Conservation (phyloP, 2,888 invertebrate species). For the Lasioglossum leucozonium region DNA sequence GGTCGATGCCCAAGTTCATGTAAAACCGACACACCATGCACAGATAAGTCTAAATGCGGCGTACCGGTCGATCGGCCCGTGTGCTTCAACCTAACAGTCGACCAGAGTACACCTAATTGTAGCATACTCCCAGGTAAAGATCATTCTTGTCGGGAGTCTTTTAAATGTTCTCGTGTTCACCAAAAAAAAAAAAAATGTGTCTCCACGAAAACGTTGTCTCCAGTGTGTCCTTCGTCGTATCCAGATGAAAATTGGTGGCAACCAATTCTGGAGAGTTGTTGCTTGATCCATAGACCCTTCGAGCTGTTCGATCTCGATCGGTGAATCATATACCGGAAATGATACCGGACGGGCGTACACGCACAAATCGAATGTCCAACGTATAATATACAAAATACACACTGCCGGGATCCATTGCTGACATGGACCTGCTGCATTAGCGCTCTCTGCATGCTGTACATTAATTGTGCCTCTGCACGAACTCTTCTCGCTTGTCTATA, state of each 20-base stretch:
- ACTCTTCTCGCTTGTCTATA: conserved; percentile 58
- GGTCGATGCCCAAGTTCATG: conserved; percentile 86
- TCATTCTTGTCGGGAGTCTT: conserved; percentile 67
- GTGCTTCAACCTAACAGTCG: conserved; percentile 88
- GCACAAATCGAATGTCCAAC: conserved; percentile 12
- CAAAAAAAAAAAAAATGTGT: conserved; percentile 42
- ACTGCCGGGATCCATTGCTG: conserved; percentile 54
- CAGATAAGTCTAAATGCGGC: conserved; percentile 90
- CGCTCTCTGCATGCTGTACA: conserved; percentile 68
- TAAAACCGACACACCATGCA: conserved; percentile 86
- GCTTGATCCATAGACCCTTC: conserved; percentile 41
- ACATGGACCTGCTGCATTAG: conserved; percentile 69
- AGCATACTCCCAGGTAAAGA: conserved; percentile 88
- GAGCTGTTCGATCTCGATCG: conserved; percentile 32
- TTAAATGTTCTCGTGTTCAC: conserved; percentile 64
- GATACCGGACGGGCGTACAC: conserved; percentile 27
- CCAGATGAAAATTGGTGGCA: conserved; percentile 73
- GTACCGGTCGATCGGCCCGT: conserved; percentile 91
- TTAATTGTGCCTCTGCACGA: conserved; percentile 66
- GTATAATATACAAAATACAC: conserved; percentile 28
- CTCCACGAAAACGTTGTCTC: conserved; percentile 53
- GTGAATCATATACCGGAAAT: not conserved
- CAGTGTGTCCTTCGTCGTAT: conserved; percentile 58
- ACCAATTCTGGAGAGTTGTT: conserved; percentile 74
- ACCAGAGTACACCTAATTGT: conserved; percentile 85